These are phyloP conservation scores for Calycopis cecrops DNA, from an alignment of 1,140 invertebrate species.

Conservation along the genomic window DNA sequence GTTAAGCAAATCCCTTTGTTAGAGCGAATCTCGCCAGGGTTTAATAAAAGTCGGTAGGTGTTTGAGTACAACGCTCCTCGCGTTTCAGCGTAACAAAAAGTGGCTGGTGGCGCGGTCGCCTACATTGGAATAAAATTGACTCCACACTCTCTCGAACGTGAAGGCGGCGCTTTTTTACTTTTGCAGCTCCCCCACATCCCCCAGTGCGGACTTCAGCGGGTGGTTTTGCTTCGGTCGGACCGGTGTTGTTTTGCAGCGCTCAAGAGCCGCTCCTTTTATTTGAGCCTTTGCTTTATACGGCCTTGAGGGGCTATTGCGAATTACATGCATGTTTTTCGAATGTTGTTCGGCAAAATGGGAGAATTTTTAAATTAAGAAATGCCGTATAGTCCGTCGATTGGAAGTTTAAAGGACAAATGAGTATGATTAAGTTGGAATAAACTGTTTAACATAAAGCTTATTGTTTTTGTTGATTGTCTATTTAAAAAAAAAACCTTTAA, in stretches of 20 bases:
- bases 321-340: conserved; percentile 70
- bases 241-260: conserved; percentile 71
- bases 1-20: conserved; percentile 37
- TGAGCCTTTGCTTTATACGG: conserved; percentile 64
- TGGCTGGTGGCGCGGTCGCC: conserved; percentile 68
- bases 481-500: too few relatives aligned
- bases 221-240: conserved; percentile 67
- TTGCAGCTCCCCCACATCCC: conserved; percentile 53
- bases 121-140: conserved; percentile 74
- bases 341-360: conserved; percentile 66
- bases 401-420: conserved; percentile 35
- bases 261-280: conserved; percentile 72
- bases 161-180: conserved; percentile 66
- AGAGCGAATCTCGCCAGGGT: conserved; percentile 43
- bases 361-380: conserved; percentile 72
- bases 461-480: too few relatives aligned
- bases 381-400: conserved; percentile 60
- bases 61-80: conserved; percentile 68
- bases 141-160: conserved; percentile 71
- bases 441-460: too few relatives aligned
- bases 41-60: conserved; percentile 72
- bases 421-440: not conserved
- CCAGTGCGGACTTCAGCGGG: conserved; percentile 65
- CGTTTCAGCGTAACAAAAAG: conserved; percentile 71
- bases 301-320: conserved; percentile 60